Conservation (phyloP, 2,888 invertebrate species). For the Beris morrisii region DNA sequence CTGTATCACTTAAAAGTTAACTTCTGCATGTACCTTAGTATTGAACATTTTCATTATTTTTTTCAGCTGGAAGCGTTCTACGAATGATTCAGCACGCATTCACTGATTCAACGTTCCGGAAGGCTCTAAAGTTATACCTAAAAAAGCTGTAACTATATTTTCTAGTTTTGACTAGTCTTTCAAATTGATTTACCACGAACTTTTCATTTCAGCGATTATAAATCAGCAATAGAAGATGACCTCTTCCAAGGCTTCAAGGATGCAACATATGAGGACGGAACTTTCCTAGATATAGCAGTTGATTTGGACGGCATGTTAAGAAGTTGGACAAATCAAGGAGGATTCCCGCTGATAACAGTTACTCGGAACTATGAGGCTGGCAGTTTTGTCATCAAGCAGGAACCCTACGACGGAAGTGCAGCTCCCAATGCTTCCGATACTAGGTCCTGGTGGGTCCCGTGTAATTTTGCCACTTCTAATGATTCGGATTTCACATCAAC, state of each 20-base stretch:
- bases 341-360: slow-evolving; percentile 17
- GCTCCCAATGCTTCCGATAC: slow-evolving; percentile 4
- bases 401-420: slow-evolving; percentile 13
- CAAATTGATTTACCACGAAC: not conserved
- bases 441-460: slow-evolving; percentile 50
- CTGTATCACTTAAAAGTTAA: too few species aligned
- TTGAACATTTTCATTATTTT: not conserved
- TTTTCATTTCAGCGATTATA: slow-evolving; percentile 11
- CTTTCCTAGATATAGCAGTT: not conserved
- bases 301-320: slow-evolving; percentile 6
- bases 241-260: slow-evolving; percentile 25
- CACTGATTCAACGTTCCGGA: slow-evolving; percentile 65
- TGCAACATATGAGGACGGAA: slow-evolving; percentile 45
- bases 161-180: slow-evolving; percentile 46
- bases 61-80: slow-evolving; percentile 60
- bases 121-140: slow-evolving; percentile 3
- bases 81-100: slow-evolving; percentile 83
- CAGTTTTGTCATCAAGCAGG: slow-evolving; percentile 17
- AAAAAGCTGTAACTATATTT: slow-evolving; percentile 15
- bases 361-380: slow-evolving; percentile 15
- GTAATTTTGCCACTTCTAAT: slow-evolving; percentile 48
- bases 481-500: slow-evolving; percentile 50
- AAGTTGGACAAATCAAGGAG: slow-evolving; percentile 27
- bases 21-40: too few species aligned
- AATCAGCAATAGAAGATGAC: slow-evolving; percentile 17